Base-by-base conservation (phyloP, 2,797 vertebrate species). In the Clarias fuscus region DNA sequence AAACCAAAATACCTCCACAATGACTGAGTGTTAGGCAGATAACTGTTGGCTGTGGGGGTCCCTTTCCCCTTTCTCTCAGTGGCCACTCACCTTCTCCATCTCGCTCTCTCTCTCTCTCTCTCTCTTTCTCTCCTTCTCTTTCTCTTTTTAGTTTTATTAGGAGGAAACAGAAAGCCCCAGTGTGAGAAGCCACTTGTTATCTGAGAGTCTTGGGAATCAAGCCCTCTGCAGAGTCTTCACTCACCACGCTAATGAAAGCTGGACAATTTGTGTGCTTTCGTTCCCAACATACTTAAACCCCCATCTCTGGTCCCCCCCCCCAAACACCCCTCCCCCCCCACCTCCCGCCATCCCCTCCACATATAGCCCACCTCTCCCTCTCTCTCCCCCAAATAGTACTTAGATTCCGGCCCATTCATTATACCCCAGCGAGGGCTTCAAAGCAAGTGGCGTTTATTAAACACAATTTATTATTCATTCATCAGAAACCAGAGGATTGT, bases 171-270 rank as follows among this genome's bases (percentile, higher is more conserved):
- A 95, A 95, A 95, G 94, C 92, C 94, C 93, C 94, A 96, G 95
- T 96, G 94, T 96, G 95, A 93, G 94, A 95, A 96, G 94, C 92
- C 92, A 93, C 94, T 94, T 95, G 95, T 96, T 96, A 99, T 97
- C 97, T 92, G 97, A 99, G 98, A 97, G 98, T 97, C 97, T 98
- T 99, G 98, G 98, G 98, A 99, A 99, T 98, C 96, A 93, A 95
- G 94, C 93, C 93, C 93, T 95, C 93, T 93, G 94, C 94, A 93
- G 93, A 95, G 97, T 96, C 97, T 96, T 99, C 98, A 98, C 97
- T 99, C 98, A 98, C 95, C 97, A 88, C 96, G 93, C 95, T 97
- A 97, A 98, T 98, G 97, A 98, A 97, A 98, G 97, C 95, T 94
- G 97, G 95, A 96, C 97, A 97, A 98, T 98, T 96, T 96, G 95